Conservation (phyloP, 2,888 invertebrate species). For the Xiphydria camelus region DNA sequence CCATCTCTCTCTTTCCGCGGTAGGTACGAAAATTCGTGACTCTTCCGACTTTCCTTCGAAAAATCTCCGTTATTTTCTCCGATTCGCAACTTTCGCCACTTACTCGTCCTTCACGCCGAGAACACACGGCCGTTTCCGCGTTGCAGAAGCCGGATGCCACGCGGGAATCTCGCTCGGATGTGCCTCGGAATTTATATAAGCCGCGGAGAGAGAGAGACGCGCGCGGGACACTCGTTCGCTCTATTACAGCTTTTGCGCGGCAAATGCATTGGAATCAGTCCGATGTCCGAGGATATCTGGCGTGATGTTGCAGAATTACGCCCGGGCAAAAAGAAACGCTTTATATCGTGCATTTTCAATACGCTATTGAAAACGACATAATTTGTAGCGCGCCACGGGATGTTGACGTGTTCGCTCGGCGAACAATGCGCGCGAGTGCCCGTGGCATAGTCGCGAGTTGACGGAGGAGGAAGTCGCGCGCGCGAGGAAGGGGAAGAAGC, state of each 20-base stretch:
- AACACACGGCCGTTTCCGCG: too few species aligned
- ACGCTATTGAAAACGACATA: background rate
- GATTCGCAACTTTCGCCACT: too few species aligned
- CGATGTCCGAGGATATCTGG: constrained; percentile 54
- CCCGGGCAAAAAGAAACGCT: constrained; percentile 7
- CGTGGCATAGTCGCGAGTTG: constrained; percentile 5
- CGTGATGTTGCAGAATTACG: constrained; percentile 48
- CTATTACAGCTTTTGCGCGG: constrained; percentile 39
- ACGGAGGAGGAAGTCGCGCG: too few species aligned
- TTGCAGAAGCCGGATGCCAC: too few species aligned
- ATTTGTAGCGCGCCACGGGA: too few species aligned
- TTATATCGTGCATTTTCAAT: background rate
- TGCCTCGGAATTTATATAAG: constrained; percentile 52
- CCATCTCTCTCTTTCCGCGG: too few species aligned
- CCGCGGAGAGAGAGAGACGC: constrained; percentile 28
- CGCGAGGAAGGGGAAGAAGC: too few species aligned
- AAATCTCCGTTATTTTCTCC: too few species aligned
- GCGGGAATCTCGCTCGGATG: constrained; percentile 47
- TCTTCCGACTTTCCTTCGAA: too few species aligned
- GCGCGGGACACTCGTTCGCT: constrained; percentile 26
- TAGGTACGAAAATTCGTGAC: too few species aligned
- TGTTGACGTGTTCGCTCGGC: too few species aligned
- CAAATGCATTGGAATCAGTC: constrained; percentile 43
- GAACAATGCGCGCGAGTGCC: constrained; percentile 19
- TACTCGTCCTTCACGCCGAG: too few species aligned